Evolutionary conservation across 2,113 vertebrate species (phyloP).

Genomic region (Asarcornis scutulata): DNA sequence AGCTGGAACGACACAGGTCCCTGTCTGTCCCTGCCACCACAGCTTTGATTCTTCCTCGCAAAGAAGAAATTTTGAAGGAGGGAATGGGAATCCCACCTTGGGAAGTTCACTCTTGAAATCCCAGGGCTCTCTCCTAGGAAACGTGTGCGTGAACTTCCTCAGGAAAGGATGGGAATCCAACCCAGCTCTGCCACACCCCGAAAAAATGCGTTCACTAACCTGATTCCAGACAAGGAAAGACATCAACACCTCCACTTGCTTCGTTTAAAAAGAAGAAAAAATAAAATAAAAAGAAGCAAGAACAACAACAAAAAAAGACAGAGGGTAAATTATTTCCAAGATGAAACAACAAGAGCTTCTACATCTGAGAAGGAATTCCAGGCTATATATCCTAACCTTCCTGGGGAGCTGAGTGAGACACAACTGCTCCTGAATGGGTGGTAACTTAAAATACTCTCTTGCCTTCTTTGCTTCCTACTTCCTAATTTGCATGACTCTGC

Average conservation of each 20-base stretch:
- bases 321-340: too few relatives aligned
- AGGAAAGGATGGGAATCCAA: constrained; percentile 33
- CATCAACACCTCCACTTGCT: background rate
- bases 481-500: constrained; percentile 13
- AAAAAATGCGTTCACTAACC: background rate
- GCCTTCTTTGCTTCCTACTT: constrained; percentile 34
- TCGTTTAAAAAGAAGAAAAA: background rate
- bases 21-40: background rate
- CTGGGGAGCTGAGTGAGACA: background rate
- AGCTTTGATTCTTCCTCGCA: background rate
- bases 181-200: background rate
- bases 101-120: constrained; percentile 22
- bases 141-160: background rate
- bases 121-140: background rate
- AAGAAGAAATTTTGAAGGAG: background rate
- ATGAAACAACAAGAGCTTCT: background rate
- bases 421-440: background rate
- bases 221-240: background rate
- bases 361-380: background rate
- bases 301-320: too few relatives aligned
- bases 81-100: background rate
- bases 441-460: constrained; percentile 48
- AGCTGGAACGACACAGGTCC: fast-evolving
- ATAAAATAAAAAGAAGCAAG: background rate
- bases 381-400: background rate